Conservation (phyloP, 2,113 vertebrate species). For the Nanorana parkeri region DNA sequence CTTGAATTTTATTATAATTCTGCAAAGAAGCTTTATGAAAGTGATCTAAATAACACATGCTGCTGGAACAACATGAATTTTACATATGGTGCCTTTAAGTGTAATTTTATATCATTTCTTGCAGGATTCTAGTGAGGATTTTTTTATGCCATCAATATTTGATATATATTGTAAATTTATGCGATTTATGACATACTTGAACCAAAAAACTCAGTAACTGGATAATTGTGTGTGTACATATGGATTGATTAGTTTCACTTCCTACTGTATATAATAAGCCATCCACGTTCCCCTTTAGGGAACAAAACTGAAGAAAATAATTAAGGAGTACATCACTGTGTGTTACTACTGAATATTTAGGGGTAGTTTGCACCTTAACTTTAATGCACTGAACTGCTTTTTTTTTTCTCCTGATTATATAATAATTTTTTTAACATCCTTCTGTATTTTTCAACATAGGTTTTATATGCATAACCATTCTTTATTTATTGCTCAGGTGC, state of each 20-base stretch:
- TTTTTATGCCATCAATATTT: not conserved
- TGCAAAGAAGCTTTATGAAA: not conserved
- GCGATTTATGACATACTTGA: not conserved
- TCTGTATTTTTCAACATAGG: no score
- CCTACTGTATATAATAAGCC: not conserved
- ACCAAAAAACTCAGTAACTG: not conserved
- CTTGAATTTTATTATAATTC: not conserved
- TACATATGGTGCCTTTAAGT: constrained; percentile 8
- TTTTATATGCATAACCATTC: no score
- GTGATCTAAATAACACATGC: not conserved
- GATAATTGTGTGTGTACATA: not conserved
- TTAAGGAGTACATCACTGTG: not conserved
- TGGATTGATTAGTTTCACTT: not conserved
- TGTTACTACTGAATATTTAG: no score
- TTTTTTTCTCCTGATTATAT: no score
- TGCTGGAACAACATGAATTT: constrained; percentile 21
- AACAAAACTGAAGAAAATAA: no score
- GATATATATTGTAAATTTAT: not conserved
- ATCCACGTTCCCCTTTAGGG: no score
- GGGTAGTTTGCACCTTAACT: no score
- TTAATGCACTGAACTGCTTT: no score
- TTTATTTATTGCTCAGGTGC: no score
- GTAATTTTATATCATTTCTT: constrained; percentile 11
- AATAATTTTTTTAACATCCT: no score
- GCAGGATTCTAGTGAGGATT: not conserved